Conservation (phyloP, 2,888 invertebrate genomes). For the Thumatha senex region DNA sequence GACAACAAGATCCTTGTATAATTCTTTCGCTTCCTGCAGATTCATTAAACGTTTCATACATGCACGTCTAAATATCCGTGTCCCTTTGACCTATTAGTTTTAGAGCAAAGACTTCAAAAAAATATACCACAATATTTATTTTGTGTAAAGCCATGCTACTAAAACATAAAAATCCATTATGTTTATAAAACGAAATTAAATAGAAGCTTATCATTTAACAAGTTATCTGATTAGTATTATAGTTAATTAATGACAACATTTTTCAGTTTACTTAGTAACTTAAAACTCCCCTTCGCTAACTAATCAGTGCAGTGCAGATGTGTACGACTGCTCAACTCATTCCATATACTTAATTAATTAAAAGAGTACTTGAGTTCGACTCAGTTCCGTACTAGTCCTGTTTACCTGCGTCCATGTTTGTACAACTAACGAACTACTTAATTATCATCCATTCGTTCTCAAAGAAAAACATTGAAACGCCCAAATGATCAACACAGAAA, state of each 20-base stretch:
- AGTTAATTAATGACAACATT: conserved; percentile 37
- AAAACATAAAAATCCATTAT: too few relatives aligned
- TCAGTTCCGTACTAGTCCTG: conserved; percentile 53
- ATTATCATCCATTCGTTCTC: conserved; percentile 55
- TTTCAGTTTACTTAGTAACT: conserved; percentile 40
- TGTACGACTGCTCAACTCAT: conserved; percentile 54
- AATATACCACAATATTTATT: too few relatives aligned
- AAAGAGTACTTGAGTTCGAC: conserved; percentile 66
- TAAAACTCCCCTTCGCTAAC: conserved; percentile 38
- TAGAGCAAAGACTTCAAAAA: too few relatives aligned
- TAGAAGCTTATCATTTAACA: conserved; percentile 27
- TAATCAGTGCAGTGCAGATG: conserved; percentile 55
- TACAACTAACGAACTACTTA: conserved; percentile 70
- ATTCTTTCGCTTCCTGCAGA: too few relatives aligned
- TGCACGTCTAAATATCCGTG: too few relatives aligned
- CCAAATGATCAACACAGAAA: conserved; percentile 13
- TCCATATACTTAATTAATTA: conserved; percentile 77
- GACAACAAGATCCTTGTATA: too few relatives aligned
- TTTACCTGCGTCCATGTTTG: conserved; percentile 72
- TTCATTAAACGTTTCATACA: too few relatives aligned
- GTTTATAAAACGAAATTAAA: conserved; percentile 12
- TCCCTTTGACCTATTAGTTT: too few relatives aligned
- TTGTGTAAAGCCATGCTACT: too few relatives aligned
- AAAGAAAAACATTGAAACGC: conserved; percentile 32
- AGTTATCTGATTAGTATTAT: conserved; percentile 31